phyloP scores from a whole-genome alignment of 2,888 invertebrate genomes.

The Hypsopygia costalis region DNA sequence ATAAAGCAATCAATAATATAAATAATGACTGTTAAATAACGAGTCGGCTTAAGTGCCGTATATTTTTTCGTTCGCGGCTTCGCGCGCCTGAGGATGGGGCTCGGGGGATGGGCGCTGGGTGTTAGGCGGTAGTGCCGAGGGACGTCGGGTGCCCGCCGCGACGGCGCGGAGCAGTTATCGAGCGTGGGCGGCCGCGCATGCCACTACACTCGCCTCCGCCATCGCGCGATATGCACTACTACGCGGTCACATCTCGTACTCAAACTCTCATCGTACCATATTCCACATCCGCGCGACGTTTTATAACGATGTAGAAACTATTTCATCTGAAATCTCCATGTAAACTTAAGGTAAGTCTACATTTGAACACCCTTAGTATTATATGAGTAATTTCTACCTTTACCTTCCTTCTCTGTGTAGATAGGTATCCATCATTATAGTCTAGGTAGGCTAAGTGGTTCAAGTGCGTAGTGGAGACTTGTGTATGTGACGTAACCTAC shows the following conservation, averaged over 20 bases:
- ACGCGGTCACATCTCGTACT: slow-evolving; percentile 35
- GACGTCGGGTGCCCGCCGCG: slow-evolving; percentile 25
- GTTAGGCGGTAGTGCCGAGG: slow-evolving; percentile 19
- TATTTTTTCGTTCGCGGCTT: no score
- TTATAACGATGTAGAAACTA: slow-evolving; percentile 45
- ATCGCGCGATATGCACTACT: slow-evolving; percentile 49
- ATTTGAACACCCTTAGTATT: background rate
- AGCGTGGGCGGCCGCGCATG: slow-evolving; percentile 72
- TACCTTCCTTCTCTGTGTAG: slow-evolving; percentile 11
- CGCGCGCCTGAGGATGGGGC: background rate
- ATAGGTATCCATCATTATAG: slow-evolving; percentile 24
- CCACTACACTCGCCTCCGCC: slow-evolving; percentile 36
- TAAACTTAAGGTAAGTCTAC: slow-evolving; percentile 7
- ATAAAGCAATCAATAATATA: no score
- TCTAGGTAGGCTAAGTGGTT: slow-evolving; percentile 28
- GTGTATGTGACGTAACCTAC: slow-evolving; percentile 45
- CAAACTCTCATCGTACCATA: slow-evolving; percentile 33
- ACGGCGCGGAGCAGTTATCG: slow-evolving; percentile 49
- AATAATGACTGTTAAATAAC: no score
- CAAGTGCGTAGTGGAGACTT: slow-evolving; percentile 51
- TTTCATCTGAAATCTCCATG: slow-evolving; percentile 9
- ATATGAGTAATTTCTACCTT: background rate
- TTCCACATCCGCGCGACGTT: slow-evolving; percentile 33
- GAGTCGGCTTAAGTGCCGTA: no score
- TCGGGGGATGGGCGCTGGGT: slow-evolving; percentile 18